These are phyloP conservation scores for Aphelinus certus DNA, from an alignment of 1,140 invertebrate genomes.

Conservation along the genomic window DNA sequence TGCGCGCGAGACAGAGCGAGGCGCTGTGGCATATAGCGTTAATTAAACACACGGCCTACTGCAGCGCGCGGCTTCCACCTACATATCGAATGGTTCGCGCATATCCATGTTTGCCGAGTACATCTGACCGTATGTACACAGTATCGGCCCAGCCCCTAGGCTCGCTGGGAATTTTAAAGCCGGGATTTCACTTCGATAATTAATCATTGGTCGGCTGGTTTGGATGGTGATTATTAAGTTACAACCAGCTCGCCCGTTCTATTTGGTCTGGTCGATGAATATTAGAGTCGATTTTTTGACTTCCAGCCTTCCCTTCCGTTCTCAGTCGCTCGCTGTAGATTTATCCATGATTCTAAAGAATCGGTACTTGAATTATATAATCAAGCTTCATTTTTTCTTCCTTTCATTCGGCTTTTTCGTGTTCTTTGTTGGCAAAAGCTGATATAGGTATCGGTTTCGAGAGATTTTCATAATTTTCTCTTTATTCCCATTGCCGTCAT, in stretches of 20 bases:
- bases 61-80: conserved; percentile 26
- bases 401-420: too few species aligned
- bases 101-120: conserved; percentile 50
- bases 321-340: background rate
- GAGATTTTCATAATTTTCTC: too few species aligned
- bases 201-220: conserved; percentile 33
- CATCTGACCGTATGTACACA: conserved; percentile 43
- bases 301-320: background rate
- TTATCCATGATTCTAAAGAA: too few species aligned
- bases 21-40: conserved; percentile 17
- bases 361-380: too few species aligned
- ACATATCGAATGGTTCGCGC: conserved; percentile 33
- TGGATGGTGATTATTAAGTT: conserved; percentile 36
- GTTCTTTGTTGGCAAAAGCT: too few species aligned
- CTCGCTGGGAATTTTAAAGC: conserved; percentile 33
- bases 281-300: background rate
- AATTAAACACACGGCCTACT: conserved; percentile 30
- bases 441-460: too few species aligned
- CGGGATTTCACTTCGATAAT: conserved; percentile 31
- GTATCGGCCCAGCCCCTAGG: conserved; percentile 43
- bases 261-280: too few species aligned
- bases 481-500: too few species aligned
- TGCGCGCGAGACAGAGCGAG: background rate
- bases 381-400: background rate
- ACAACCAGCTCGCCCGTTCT: background rate